Evolutionary conservation across 2,888 invertebrate genomes (phyloP).

Genomic region (Lacanobia oleracea): DNA sequence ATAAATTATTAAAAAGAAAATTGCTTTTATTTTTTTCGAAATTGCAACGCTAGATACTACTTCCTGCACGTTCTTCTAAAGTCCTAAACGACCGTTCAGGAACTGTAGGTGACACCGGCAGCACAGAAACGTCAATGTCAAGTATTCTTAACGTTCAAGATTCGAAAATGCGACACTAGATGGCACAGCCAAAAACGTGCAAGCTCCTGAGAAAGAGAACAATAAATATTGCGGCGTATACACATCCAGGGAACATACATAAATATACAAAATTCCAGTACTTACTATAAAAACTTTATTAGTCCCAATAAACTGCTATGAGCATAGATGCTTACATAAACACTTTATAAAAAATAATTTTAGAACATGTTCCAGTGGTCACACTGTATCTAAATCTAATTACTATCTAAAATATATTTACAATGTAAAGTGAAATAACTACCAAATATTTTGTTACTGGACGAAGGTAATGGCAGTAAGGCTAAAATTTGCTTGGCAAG

Average conservation of each 20-base stretch:
- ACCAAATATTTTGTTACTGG: conserved; percentile 66
- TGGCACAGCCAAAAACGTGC: too few relatives aligned
- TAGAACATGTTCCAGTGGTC: conserved; percentile 52
- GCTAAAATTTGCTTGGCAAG: conserved; percentile 78
- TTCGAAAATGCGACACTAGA: too few relatives aligned
- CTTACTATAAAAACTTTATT: conserved; percentile 73
- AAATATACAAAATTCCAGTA: conserved; percentile 18
- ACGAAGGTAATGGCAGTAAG: conserved; percentile 71
- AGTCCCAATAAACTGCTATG: conserved; percentile 69
- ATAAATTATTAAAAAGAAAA: conserved; percentile 16
- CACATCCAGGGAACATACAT: background rate
- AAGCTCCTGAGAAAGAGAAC: too few relatives aligned
- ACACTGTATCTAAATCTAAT: conserved; percentile 49
- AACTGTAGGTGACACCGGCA: too few relatives aligned
- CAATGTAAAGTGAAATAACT: conserved; percentile 56
- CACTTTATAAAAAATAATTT: conserved; percentile 76
- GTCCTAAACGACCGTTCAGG: too few relatives aligned
- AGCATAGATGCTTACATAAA: conserved; percentile 69
- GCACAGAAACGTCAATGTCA: too few relatives aligned
- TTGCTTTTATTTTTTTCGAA: conserved; percentile 4
- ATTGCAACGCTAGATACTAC: too few relatives aligned
- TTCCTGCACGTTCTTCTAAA: too few relatives aligned
- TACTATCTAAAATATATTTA: conserved; percentile 61
- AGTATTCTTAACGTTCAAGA: too few relatives aligned
- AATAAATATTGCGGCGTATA: background rate